Percentiles rank a stretch among this genome's conserved stretches.
phyloP scores from a whole-genome alignment of 2,113 vertebrate genomes.

The Limnothrissa miodon region DNA sequence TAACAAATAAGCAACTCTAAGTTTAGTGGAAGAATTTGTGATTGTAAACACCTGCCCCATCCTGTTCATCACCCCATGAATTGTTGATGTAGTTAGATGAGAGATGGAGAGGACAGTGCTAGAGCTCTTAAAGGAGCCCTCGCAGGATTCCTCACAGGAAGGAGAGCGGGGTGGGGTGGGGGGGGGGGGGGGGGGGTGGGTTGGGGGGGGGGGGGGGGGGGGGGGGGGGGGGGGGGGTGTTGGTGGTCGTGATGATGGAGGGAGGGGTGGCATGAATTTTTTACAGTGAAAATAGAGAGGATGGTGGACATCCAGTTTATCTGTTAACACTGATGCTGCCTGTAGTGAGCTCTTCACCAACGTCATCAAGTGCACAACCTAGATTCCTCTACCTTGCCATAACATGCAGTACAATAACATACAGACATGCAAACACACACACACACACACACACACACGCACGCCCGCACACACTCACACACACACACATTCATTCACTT shows the following conservation, averaged over 20 bases:
- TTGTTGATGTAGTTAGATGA: not conserved
- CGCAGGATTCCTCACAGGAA: not conserved
- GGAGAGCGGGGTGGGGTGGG: not conserved
- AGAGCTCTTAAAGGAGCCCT: not conserved
- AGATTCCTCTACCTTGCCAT: not conserved
- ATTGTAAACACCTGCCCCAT: not conserved
- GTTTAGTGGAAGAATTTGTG: not conserved
- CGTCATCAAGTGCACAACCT: not conserved
- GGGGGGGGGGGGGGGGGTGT: not conserved
- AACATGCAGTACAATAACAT: conserved; percentile 16
- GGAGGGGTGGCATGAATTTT: not conserved
- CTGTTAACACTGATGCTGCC: not conserved
- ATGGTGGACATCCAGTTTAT: not conserved
- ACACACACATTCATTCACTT: conserved; percentile 21
- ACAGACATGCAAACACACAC: conserved; percentile 18
- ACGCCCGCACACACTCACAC: conserved; percentile 19
- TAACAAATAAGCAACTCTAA: not conserved
- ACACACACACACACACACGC: conserved; percentile 6
- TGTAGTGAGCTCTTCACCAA: not conserved
- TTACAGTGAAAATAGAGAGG: not conserved
- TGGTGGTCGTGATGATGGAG: too few species aligned
- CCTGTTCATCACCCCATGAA: not conserved
- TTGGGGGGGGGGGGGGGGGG: not conserved
- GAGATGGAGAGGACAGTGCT: not conserved
- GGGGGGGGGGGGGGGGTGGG: not conserved